Evolutionary conservation across 2,888 invertebrate species (phyloP).

Genomic region (Callinectes sapidus): DNA sequence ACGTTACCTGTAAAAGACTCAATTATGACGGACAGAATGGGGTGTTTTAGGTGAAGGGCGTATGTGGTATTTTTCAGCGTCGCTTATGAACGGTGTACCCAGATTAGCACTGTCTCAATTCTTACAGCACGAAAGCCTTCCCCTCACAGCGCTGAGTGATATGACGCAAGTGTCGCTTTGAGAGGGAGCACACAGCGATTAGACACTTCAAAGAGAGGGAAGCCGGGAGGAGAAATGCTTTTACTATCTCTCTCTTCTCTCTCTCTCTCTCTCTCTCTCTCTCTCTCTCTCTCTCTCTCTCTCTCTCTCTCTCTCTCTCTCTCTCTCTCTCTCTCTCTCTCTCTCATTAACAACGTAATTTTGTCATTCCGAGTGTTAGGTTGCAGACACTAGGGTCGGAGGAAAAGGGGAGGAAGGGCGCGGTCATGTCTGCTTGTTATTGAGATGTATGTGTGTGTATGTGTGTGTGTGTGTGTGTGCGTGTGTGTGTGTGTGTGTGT

Average conservation of each 20-base stretch:
- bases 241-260: too few species aligned
- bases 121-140: not conserved
- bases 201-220: not conserved
- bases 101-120: not conserved
- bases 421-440: not conserved
- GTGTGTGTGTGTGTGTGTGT: constrained; percentile 34
- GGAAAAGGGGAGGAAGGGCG: not conserved
- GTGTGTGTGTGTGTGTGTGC: constrained; percentile 32
- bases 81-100: constrained; percentile 6
- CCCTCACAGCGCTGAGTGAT: not conserved
- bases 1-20: not conserved
- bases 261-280: constrained; percentile 35
- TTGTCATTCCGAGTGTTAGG: constrained; percentile 16
- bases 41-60: not conserved
- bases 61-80: not conserved
- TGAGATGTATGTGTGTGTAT: constrained; percentile 27
- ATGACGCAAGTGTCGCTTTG: not conserved
- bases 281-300: constrained; percentile 19
- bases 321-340: constrained; percentile 28
- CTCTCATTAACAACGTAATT: constrained; percentile 17
- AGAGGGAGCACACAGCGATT: not conserved
- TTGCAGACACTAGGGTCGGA: constrained; percentile 6
- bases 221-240: not conserved
- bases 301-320: constrained; percentile 33
- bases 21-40: not conserved